Conservation (phyloP, 2,113 vertebrate species). For the Microcebus lehilahytsara region DNA sequence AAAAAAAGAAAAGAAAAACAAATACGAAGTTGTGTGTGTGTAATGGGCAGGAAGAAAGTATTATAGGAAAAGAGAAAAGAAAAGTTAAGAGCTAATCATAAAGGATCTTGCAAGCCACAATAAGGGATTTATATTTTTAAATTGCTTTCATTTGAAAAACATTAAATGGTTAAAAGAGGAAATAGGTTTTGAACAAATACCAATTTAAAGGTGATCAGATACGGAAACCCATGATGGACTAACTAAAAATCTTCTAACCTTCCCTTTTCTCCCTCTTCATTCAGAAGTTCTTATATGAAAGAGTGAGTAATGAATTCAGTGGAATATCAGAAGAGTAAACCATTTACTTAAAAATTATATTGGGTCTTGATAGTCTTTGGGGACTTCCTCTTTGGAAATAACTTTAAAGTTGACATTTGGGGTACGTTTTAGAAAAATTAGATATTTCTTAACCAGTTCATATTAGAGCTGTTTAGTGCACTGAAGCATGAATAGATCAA, state of each 20-base stretch:
- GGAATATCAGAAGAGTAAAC: neutral
- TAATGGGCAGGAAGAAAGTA: neutral
- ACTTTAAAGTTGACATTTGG: neutral
- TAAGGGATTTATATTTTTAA: neutral
- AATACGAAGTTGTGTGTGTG: neutral
- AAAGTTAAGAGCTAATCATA: neutral
- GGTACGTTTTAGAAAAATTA: neutral
- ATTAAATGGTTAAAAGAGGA: neutral
- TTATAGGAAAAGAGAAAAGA: neutral
- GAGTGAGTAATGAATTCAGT: neutral
- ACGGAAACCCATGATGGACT: neutral
- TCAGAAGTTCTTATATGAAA: neutral
- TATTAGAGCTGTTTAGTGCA: neutral
- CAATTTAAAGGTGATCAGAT: neutral
- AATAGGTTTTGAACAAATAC: neutral
- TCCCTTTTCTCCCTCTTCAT: neutral
- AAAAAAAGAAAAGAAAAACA: too few relatives aligned
- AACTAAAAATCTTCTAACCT: neutral
- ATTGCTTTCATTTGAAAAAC: neutral
- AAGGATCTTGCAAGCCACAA: neutral
- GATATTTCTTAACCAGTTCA: neutral
- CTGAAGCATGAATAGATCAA: neutral
- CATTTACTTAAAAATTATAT: neutral
- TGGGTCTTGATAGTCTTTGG: neutral
- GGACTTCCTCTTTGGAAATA: slow-evolving; percentile 39